Percentiles rank a stretch among this genome's conserved stretches.
phyloP scores from a whole-genome alignment of 2,797 vertebrate species.

The Urosaurus nigricauda region DNA sequence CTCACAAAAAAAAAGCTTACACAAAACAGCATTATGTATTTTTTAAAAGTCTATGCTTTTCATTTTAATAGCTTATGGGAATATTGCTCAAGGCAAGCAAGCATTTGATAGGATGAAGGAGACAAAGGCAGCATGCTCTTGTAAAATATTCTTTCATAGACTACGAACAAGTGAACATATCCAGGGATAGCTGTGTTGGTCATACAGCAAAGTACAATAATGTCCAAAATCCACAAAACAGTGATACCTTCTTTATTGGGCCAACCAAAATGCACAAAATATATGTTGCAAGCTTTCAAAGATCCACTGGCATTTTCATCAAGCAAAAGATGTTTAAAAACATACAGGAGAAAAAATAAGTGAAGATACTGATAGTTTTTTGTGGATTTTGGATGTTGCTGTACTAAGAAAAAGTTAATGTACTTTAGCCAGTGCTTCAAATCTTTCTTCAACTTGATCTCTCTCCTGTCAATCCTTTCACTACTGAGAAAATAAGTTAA shows the following conservation, averaged over 20 bases:
- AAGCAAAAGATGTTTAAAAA: too few relatives aligned
- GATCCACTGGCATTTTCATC: too few relatives aligned
- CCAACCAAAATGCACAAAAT: too few relatives aligned
- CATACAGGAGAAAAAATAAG: too few relatives aligned
- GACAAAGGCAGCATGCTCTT: neutral
- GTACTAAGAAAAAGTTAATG: neutral
- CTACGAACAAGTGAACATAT: neutral
- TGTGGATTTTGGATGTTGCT: too few relatives aligned
- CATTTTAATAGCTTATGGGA: slow-evolving; percentile 21
- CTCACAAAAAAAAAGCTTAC: neutral
- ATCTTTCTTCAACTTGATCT: neutral
- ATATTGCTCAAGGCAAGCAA: neutral
- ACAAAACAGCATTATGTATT: slow-evolving; percentile 14
- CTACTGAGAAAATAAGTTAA: neutral
- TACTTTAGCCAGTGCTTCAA: neutral
- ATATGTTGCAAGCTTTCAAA: too few relatives aligned
- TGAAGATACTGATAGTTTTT: too few relatives aligned
- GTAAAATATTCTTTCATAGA: neutral
- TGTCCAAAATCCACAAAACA: too few relatives aligned
- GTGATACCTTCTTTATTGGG: too few relatives aligned
- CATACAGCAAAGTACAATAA: too few relatives aligned
- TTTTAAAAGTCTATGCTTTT: neutral
- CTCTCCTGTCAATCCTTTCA: neutral
- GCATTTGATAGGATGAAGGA: slow-evolving; percentile 1
- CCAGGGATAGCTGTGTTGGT: too few relatives aligned